Evolutionary conservation across 1,140 invertebrate genomes (phyloP), one percentile per base, ranked within the genome.

Genomic region (Nomia melanderi): DNA sequence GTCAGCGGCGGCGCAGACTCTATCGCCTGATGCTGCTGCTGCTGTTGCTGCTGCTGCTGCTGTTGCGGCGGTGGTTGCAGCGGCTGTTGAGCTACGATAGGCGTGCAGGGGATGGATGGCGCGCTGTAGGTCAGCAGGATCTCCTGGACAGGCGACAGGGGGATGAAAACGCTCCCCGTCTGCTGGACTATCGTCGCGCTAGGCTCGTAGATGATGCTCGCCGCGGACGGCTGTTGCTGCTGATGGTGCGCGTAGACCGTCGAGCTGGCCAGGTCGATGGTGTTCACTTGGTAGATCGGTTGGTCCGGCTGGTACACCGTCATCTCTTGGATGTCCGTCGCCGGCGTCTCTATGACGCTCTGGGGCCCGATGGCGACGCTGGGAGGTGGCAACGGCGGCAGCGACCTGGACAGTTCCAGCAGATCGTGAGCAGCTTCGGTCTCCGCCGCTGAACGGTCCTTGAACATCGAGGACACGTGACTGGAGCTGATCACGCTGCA

Each of bases 391-490:
- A 97, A 90, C 0, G 96, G 96, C 0, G 96, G 96, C 69, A 96
- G 86, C 50, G 96, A 96, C 70, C 96, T 94, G 3, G 96, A 96
- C 14, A 97, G 92, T 73, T 97, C 97, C 20, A 97, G 91, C n/a
- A 97, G 92, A 87, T 97, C 96, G 85, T 97, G 96, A 1, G 96
- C 96, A 6, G 96, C 96, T 91, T 97, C 96, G 1, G 96, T 97
- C 88, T 97, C 96, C 82, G 96, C 96, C 1, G 95, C 94, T 60
- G 95, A 96, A 72, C 95, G 93, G 64, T 94, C 93, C 12, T 93
- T 92, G 72, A 94, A 94, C 71, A 94, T 59, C 91, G 92, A 70
- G 0, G 81, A 72, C 25, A 71, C 76, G 17, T 75, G 50, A 27
- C 25, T 64, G 59, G 80, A n/a, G n/a, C n/a, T 29, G 44, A 79